Conservation (phyloP, 2,888 invertebrate genomes). For the Ptychoptera albimana region DNA sequence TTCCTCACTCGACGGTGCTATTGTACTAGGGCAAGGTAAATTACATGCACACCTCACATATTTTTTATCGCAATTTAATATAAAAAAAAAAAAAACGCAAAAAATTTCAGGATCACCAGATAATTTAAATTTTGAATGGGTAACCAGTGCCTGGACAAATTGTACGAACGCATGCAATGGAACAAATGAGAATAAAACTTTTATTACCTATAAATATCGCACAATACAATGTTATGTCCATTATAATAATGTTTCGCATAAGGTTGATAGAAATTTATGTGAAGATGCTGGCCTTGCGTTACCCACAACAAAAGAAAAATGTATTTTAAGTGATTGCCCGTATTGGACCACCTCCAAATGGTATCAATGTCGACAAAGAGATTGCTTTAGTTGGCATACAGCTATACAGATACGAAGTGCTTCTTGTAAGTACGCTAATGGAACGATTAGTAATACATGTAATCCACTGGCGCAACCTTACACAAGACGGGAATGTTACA, state of each 20-base stretch:
- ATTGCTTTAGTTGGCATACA: constrained; percentile 60
- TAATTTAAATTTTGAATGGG: constrained; percentile 57
- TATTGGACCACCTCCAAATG: constrained; percentile 55
- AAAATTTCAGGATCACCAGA: constrained; percentile 20
- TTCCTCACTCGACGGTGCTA: constrained; percentile 5
- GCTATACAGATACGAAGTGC: constrained; percentile 57
- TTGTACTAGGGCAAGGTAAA: background rate
- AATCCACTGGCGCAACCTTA: constrained; percentile 57
- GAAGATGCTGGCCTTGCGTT: constrained; percentile 50
- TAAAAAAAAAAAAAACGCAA: too few species aligned
- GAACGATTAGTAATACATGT: constrained; percentile 34
- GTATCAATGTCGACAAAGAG: constrained; percentile 53
- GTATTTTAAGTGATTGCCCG: constrained; percentile 53
- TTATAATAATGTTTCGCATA: constrained; percentile 32
- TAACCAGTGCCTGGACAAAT: constrained; percentile 68
- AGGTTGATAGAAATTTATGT: constrained; percentile 48
- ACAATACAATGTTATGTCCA: constrained; percentile 43
- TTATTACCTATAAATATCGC: constrained; percentile 41
- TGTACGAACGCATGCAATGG: constrained; percentile 59
- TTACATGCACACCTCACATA: background rate
- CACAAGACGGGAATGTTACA: constrained; percentile 63
- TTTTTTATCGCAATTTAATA: background rate
- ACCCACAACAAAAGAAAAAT: constrained; percentile 45
- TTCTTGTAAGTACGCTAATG: constrained; percentile 33
- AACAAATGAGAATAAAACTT: background rate